Evolutionary conservation across 2,888 invertebrate species (phyloP), one percentile per base, ranked within the genome.

Genomic region (Nephrotoma flavescens): DNA sequence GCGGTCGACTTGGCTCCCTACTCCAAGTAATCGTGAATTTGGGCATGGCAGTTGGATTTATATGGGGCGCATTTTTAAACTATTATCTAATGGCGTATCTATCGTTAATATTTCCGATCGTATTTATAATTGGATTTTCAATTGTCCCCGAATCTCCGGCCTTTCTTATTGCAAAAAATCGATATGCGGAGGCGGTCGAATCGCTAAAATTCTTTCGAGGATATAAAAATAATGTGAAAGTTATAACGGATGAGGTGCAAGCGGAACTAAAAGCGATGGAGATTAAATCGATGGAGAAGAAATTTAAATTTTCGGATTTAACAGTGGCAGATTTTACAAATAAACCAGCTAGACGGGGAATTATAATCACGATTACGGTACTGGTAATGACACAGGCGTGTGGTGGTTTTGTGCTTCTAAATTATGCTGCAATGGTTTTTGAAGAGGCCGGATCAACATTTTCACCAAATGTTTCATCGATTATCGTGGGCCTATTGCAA

Each of bases 131-230:
- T 0, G 89, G 89, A 7, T 90, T 91, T 71, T 86, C 88, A 47
- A 90, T 90, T 45, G 88, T 91, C 86, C 91, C 91, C 0, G 91
- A 92, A 87, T 91, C 91, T 2, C 92, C 92, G 0, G 90, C 90
- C 86, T 88, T 90, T 87, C 87, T 91, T 52, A 87, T 90, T 5
- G 89, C 89, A 52, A 86, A 87, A 0, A 89, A 90, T 41, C 90
- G 90, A 85, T 42, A 11, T 41, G 12, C 9, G 7, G 89, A 90
- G 88, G 91, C 91, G 0, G 91, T 91, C 87, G 88, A 89, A 4
- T 89, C 92, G 0, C 86, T 91, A 42, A 89, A 90, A 2, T 92
- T 90, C 85, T 92, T 90, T 87, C 90, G 91, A 44, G 90, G 91
- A 11, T 83, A 83, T 19, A 83, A 83, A 83, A 83, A 83, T 6